Evolutionary conservation across 1,140 invertebrate genomes (phyloP), one percentile per base, ranked within the genome.

Genomic region (Tenebrio molitor): DNA sequence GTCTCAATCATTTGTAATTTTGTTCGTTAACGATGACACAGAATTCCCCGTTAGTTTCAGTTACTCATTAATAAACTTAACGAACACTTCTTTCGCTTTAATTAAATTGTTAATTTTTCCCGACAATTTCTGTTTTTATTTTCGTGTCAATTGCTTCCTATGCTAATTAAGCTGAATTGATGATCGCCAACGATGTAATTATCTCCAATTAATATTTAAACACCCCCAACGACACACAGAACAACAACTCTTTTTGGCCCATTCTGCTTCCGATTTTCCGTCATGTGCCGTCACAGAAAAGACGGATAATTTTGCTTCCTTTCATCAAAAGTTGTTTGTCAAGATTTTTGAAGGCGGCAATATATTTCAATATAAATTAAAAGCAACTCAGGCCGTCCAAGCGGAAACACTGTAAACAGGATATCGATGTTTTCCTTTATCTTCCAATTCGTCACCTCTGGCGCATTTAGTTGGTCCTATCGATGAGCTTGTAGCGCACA

Each of bases 1-100:
- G 64, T 66, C 64, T 41, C 64, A 66, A 66, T 66, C 64, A 66
- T 66, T 66, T 66, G 64, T 66, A 66, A 66, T 66, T 66, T 66
- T 42, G 64, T 66, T 66, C 64, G 64, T 66, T 66, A 66, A 66
- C 33, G 64, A 66, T 66, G 36, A 66, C 42, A 66, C 42, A 42
- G 41, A 66, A 66, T 66, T 66, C 41, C n/a, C 34, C 34, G 36
- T 66, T 66, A 66, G 64, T 66, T 66, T 66, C 64, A 66, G 64
- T 42, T 41, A 66, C 64, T 42, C 19, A 25, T 66, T 66, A 66
- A 66, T 66, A 29, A 66, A 66, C 64, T 42, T 42, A 41, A 66
- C 50, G 50, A 58, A 58, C 25, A 41, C 16, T 66, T 21, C 42
- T 65, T 19, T 66, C 64, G 36, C 15, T 66, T 66, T 66, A 66